Evolutionary conservation across 2,888 invertebrate species (phyloP).

Genomic region (Pterobdella sp.): DNA sequence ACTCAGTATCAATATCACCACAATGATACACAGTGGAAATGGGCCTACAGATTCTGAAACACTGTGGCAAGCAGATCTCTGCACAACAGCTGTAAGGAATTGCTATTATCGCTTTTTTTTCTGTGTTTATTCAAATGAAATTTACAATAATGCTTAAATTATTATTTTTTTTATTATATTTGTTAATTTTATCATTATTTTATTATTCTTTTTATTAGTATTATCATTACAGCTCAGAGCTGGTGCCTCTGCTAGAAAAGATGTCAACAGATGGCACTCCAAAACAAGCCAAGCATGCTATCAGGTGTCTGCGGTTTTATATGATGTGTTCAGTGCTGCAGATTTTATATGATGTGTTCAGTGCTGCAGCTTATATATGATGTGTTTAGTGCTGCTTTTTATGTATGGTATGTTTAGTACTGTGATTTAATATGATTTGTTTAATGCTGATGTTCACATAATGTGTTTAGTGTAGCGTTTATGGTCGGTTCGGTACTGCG

Average conservation of each 20-base stretch:
- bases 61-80: constrained; percentile 45
- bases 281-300: constrained; percentile 92
- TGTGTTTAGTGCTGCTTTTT: no score
- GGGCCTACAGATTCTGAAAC: constrained; percentile 49
- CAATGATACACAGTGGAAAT: constrained; percentile 49
- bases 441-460: no score
- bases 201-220: neutral
- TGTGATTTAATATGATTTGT: no score
- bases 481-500: no score
- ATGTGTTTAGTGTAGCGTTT: no score
- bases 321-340: no score
- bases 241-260: constrained; percentile 77
- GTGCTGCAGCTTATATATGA: no score
- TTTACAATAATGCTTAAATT: no score
- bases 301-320: constrained; percentile 55
- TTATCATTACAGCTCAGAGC: constrained; percentile 54
- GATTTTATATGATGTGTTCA: no score
- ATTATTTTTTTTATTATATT: neutral
- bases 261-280: constrained; percentile 81
- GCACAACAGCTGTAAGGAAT: neutral
- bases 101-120: neutral
- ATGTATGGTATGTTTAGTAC: no score
- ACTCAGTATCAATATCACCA: no score
- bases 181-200: neutral
- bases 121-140: neutral